Percentiles rank a stretch among this genome's conserved stretches.
These are phyloP conservation scores for Zaprionus davidi DNA, from an alignment of 1,140 invertebrate species.

Conservation along the genomic window DNA sequence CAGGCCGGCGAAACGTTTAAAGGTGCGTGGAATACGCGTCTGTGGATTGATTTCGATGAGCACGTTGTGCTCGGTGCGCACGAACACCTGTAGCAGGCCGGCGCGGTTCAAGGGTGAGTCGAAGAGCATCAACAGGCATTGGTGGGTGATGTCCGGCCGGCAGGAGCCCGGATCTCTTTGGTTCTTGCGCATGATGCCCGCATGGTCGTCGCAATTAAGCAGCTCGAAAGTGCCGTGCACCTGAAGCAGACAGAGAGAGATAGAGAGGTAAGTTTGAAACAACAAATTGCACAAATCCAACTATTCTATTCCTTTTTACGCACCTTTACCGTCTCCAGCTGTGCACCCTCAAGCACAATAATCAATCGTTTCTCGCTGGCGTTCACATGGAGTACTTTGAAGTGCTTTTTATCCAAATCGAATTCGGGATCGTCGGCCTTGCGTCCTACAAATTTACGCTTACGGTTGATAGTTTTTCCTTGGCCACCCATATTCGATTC, in stretches of 20 bases:
- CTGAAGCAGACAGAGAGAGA: constrained; percentile 85
- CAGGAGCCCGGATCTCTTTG: constrained; percentile 93
- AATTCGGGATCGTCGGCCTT: constrained; percentile 79
- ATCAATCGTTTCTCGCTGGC: constrained; percentile 94
- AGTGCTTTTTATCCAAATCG: constrained; percentile 78
- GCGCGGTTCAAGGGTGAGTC: constrained; percentile 98
- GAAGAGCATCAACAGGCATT: constrained; percentile 97
- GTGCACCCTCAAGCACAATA: constrained; percentile 96
- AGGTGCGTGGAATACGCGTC: constrained; percentile 98
- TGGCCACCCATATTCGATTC: constrained; percentile 61
- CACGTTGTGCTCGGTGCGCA: constrained; percentile 98
- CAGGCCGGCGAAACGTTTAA: constrained; percentile 98
- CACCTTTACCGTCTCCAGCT: constrained; percentile 98
- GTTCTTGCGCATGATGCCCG: constrained; percentile 92
- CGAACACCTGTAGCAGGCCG: constrained; percentile 95
- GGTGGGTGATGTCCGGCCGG: constrained; percentile 97
- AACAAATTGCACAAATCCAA: background rate
- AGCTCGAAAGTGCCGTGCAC: constrained; percentile 94
- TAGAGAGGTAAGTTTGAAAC: background rate
- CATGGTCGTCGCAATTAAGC: constrained; percentile 97
- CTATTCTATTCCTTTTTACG: background rate
- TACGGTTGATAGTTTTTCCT: constrained; percentile 69
- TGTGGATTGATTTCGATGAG: constrained; percentile 99
- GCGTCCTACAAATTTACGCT: constrained; percentile 70
- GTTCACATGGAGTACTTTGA: constrained; percentile 74